Base-by-base conservation (phyloP, 2,888 invertebrate genomes). In the Panopea generosa region DNA sequence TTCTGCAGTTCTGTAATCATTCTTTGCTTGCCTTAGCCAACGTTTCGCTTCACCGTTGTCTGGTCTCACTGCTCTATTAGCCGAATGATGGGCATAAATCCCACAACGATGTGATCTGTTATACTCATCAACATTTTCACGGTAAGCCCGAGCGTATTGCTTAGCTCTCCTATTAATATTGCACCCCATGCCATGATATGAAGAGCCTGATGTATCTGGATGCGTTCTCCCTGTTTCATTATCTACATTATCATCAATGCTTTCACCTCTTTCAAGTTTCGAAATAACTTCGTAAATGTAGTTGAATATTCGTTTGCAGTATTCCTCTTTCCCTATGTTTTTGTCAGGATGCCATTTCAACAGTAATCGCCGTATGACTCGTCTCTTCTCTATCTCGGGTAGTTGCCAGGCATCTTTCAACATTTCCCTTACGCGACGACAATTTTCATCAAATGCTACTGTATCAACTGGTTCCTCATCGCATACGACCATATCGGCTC, bases 261-360 rank as follows among this genome's bases (percentile, higher is more conserved):
- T 27, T n/a, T 75, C 53, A 9, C 61, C 70, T 20, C 47, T 29
- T 59, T 76, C 78, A 6, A 84, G 63, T 40, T 56, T 74, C 14
- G 43, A 18, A 33, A 83, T 67, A 2, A 72, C 27, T 22, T 62
- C 29, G 18, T 78, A 56, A 4, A 83, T 83, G 68, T 72, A 85
- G 38, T 77, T 61, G 38, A 83, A 85, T 7, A 82, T 56, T 57
- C 69, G 47, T 9, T 49, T 70, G 22, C 75, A 61, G 45, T 72
- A 63, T 4, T 77, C 50, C 60, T 78, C 73, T 24, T 77, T 75
- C 16, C 70, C 78, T 20, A 26, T 29, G 29, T 85, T 83, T 65
- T 73, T 83, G 33, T 82, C 84, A 29, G 83, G 80, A 71, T 82
- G 82, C 84, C 84, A 85, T 18, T 72, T 67, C 20, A 76, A 55